phyloP scores from a whole-genome alignment of 2,113 vertebrate genomes.

The Odocoileus hemionus region DNA sequence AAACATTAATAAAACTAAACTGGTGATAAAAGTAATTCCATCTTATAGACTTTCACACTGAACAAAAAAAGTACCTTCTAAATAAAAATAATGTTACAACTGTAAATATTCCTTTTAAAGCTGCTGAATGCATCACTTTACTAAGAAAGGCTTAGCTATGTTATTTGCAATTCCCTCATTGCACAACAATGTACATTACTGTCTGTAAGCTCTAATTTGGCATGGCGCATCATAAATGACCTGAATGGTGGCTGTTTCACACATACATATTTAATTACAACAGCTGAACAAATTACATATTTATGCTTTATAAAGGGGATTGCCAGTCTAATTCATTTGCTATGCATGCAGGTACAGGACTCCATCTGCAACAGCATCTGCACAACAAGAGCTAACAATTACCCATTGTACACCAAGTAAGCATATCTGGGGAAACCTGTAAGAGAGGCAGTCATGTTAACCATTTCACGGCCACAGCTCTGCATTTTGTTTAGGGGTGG shows the following conservation, averaged over 20 bases:
- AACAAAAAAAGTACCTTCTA: slow-evolving; percentile 80
- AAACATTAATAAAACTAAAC: slow-evolving; percentile 80
- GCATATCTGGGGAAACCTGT: slow-evolving; percentile 87
- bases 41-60: slow-evolving; percentile 75
- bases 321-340: slow-evolving; percentile 93
- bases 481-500: background rate
- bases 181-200: slow-evolving; percentile 88
- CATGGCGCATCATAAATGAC: slow-evolving; percentile 94
- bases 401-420: slow-evolving; percentile 86
- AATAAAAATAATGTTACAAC: slow-evolving; percentile 84
- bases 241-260: slow-evolving; percentile 95
- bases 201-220: slow-evolving; percentile 92
- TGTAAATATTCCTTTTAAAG: slow-evolving; percentile 85
- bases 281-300: slow-evolving; percentile 99
- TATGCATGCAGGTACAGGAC: slow-evolving; percentile 96
- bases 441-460: slow-evolving; percentile 82
- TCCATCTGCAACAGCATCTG: slow-evolving; percentile 98
- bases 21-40: slow-evolving; percentile 67
- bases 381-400: slow-evolving; percentile 91
- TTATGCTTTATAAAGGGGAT: slow-evolving; percentile 96
- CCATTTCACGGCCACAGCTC: slow-evolving; percentile 81
- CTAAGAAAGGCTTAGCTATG: slow-evolving; percentile 83
- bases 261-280: slow-evolving; percentile 99
- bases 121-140: slow-evolving; percentile 81
- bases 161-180: slow-evolving; percentile 88